These are phyloP conservation scores for Amazona vittata DNA, from an alignment of 2,113 vertebrate species.

Conservation along the genomic window DNA sequence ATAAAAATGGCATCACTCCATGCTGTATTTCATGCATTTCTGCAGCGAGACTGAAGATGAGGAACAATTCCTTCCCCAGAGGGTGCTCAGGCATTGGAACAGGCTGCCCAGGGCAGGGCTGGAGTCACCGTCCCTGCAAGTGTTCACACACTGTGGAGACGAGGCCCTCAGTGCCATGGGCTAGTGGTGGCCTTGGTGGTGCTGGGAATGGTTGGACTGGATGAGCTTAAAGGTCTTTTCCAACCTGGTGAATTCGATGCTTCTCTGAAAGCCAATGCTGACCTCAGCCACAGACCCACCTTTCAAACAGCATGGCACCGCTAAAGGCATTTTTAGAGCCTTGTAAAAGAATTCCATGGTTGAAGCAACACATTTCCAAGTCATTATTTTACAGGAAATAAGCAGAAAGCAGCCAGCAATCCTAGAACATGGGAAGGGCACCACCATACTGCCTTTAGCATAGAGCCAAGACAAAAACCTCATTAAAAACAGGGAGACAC, in stretches of 20 bases:
- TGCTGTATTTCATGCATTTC: not conserved
- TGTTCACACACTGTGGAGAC: not conserved
- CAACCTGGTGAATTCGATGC: not conserved
- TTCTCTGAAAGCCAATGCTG: not conserved
- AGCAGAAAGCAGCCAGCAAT: not conserved
- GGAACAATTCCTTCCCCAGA: not conserved
- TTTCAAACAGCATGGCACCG: not conserved
- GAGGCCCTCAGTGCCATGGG: not conserved
- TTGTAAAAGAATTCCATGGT: not conserved
- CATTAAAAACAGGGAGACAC: not conserved
- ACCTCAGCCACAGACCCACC: not conserved
- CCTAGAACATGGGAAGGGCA: not conserved
- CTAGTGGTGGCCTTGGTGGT: not conserved
- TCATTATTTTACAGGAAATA: not conserved
- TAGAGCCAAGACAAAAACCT: constrained; percentile 9
- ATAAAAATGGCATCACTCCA: not conserved
- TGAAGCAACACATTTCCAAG: not conserved
- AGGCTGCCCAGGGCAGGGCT: not conserved
- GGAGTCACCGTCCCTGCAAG: not conserved
- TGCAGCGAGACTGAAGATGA: not conserved
- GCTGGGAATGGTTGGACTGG: not conserved
- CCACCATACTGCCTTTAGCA: not conserved
- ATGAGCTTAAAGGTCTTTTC: not conserved
- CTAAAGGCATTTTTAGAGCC: not conserved
- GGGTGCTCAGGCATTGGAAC: not conserved